Conservation (phyloP, 1,140 invertebrate genomes). For the Lucilia cuprina region DNA sequence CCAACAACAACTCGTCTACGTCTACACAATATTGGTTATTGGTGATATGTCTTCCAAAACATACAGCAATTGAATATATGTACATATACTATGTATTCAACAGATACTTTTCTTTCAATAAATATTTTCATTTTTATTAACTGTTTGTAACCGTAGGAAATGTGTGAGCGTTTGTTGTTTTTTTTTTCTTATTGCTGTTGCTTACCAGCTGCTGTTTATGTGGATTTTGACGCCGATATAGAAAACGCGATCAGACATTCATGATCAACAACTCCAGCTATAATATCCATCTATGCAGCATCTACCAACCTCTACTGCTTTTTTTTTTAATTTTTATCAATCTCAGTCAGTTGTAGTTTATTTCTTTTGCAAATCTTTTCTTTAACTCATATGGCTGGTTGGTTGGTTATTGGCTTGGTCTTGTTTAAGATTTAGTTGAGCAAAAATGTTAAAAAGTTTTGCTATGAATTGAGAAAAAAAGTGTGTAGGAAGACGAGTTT, state of each 20-base stretch:
- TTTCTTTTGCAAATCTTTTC: conserved; percentile 12
- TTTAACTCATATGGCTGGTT: neutral
- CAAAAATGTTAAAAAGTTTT: neutral
- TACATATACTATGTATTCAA: too few species aligned
- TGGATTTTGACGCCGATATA: conserved; percentile 31
- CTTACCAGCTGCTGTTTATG: conserved; percentile 2
- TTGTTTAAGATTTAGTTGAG: neutral
- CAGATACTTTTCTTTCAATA: too few species aligned
- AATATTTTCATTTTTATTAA: too few species aligned
- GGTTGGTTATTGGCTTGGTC: neutral
- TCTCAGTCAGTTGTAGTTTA: neutral
- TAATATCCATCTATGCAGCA: neutral
- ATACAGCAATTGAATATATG: neutral
- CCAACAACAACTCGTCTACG: neutral
- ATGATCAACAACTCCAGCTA: conserved; percentile 9
- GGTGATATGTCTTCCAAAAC: neutral
- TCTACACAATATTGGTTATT: neutral
- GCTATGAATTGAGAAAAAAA: neutral
- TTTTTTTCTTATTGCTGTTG: conserved; percentile 22
- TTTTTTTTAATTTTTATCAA: neutral
- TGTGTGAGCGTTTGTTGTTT: conserved; percentile 29
- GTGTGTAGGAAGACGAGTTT: conserved; percentile 32
- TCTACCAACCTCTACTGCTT: too few species aligned
- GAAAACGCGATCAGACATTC: conserved; percentile 29
- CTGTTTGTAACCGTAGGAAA: neutral